A percentile compares a stretch with the other conserved stretches of the same genome.
Evolutionary conservation across 2,888 invertebrate species (phyloP).

Genomic region (Sphaerophoria rueppellii): DNA sequence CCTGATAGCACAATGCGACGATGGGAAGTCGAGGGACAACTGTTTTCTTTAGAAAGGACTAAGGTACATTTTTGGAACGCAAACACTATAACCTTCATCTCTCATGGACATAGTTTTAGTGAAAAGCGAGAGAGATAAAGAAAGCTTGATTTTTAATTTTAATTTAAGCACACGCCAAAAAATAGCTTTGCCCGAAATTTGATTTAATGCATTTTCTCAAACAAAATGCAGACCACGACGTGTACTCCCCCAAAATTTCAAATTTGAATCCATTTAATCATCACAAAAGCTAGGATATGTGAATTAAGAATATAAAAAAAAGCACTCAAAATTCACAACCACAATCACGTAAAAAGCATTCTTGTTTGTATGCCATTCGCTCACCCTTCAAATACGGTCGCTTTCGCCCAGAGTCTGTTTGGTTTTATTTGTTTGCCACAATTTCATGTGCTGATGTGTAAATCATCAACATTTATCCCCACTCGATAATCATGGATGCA

Average conservation of each 20-base stretch:
- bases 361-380: slow-evolving; percentile 1
- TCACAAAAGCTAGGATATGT: background rate
- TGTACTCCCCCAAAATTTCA: background rate
- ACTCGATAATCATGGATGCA: slow-evolving; percentile 44
- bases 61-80: too few relatives aligned
- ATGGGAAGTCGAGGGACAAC: too few relatives aligned
- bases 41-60: too few relatives aligned
- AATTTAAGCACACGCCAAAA: too few relatives aligned
- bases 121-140: too few relatives aligned
- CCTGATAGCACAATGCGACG: too few relatives aligned
- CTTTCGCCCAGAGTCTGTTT: background rate
- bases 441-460: slow-evolving; percentile 39
- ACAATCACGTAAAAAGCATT: slow-evolving; percentile 35
- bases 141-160: too few relatives aligned
- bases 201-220: too few relatives aligned
- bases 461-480: slow-evolving; percentile 40
- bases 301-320: background rate
- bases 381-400: background rate
- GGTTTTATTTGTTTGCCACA: slow-evolving; percentile 28
- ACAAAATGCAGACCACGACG: too few relatives aligned
- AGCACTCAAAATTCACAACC: slow-evolving; percentile 17
- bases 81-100: too few relatives aligned
- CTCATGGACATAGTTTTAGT: too few relatives aligned
- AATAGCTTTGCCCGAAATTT: too few relatives aligned
- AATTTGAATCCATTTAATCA: slow-evolving; percentile 7